Evolutionary conservation across 2,113 vertebrate genomes (phyloP).

Genomic region (Elephas maximus): DNA sequence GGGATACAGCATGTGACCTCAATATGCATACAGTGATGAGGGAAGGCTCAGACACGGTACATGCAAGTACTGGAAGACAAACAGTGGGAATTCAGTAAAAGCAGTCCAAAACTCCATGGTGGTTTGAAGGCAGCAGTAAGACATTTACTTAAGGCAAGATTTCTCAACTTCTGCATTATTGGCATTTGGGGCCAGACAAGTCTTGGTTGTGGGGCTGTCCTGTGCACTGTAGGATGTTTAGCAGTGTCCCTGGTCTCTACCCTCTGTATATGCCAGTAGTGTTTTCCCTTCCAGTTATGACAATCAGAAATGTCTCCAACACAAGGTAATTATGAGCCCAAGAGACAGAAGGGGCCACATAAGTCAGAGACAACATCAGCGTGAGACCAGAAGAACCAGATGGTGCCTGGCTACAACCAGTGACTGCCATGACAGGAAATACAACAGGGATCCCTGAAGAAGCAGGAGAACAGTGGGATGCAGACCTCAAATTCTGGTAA

Average conservation of each 20-base stretch:
- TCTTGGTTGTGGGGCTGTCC: neutral
- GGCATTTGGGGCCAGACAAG: neutral
- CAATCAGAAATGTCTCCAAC: neutral
- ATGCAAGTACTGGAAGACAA: fast-evolving
- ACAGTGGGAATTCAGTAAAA: neutral
- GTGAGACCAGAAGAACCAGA: too few species aligned
- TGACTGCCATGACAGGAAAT: too few species aligned
- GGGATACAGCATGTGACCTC: neutral
- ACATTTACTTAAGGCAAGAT: neutral
- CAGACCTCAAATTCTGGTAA: too few species aligned
- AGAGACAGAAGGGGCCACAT: too few species aligned
- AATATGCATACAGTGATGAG: neutral
- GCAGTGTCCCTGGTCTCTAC: neutral
- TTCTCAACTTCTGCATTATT: neutral
- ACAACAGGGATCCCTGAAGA: too few species aligned
- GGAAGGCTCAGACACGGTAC: fast-evolving
- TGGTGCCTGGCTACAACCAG: too few species aligned
- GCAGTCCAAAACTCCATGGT: fast-evolving
- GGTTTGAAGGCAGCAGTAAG: neutral
- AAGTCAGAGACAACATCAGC: too few species aligned
- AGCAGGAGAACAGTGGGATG: too few species aligned
- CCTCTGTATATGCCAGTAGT: neutral
- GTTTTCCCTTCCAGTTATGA: neutral
- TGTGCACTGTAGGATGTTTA: neutral
- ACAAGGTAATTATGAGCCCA: too few species aligned